These are phyloP conservation scores for Neopelma chrysocephalum DNA, from an alignment of 2,797 vertebrate species.

Conservation along the genomic window DNA sequence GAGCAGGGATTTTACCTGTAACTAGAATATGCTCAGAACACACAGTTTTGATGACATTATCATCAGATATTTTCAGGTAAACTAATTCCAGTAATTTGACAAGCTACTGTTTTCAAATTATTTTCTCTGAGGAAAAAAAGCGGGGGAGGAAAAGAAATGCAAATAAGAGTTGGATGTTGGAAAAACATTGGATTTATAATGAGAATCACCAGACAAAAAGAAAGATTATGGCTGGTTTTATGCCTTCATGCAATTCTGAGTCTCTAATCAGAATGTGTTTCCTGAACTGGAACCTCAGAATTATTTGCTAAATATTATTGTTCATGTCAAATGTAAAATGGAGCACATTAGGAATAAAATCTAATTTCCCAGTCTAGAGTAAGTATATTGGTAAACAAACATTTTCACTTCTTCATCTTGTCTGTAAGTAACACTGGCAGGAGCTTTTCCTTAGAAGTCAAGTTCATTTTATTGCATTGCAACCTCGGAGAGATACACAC, in stretches of 20 bases:
- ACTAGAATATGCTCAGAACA: neutral
- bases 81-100: neutral
- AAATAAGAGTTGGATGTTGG: neutral
- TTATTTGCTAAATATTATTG: constrained; percentile 15
- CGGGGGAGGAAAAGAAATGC: neutral
- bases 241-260: neutral
- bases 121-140: neutral
- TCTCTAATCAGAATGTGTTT: constrained; percentile 14
- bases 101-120: neutral
- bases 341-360: neutral
- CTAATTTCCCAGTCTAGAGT: neutral
- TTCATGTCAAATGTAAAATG: neutral
- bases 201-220: neutral
- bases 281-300: neutral
- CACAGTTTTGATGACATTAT: neutral
- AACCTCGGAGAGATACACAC: neutral
- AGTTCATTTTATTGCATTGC: neutral
- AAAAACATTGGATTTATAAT: neutral
- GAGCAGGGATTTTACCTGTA: neutral
- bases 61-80: constrained; percentile 10
- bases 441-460: neutral
- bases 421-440: neutral
- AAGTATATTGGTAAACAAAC: neutral
- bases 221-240: neutral
- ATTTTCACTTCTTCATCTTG: neutral